Evolutionary conservation across 2,888 invertebrate species (phyloP).

Genomic region (Hydrotaea diabolus): DNA sequence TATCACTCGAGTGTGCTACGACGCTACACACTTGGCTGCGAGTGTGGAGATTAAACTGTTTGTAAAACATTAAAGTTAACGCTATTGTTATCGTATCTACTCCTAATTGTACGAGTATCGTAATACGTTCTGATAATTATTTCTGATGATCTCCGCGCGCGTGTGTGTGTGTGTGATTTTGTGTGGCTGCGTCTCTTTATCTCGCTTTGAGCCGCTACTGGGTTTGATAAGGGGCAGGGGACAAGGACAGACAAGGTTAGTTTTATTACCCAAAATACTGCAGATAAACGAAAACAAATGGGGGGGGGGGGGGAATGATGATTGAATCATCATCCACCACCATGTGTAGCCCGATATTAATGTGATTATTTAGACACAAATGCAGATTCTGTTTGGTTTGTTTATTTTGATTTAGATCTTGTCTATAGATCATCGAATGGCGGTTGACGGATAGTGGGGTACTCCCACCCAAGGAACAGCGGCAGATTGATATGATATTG

Average conservation of each 20-base stretch:
- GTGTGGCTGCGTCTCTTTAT: background rate
- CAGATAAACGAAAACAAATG: background rate
- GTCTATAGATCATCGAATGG: background rate
- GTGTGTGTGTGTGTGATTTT: too few species aligned
- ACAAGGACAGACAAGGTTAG: too few species aligned
- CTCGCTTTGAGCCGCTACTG: constrained; percentile 6
- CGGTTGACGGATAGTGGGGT: too few species aligned
- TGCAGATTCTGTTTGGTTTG: constrained; percentile 13
- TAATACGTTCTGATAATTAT: constrained; percentile 39
- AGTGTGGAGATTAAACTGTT: constrained; percentile 63
- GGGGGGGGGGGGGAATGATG: too few species aligned
- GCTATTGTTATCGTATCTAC: constrained; percentile 62
- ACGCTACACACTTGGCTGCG: constrained; percentile 4
- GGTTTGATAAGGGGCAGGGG: background rate
- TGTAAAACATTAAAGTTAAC: constrained; percentile 64
- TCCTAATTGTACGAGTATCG: constrained; percentile 28
- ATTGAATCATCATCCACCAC: constrained; percentile 6
- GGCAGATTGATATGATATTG: too few species aligned
- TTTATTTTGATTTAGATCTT: background rate
- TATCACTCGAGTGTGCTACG: constrained; percentile 1
- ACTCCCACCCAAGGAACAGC: too few species aligned
- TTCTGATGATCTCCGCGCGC: background rate
- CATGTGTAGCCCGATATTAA: background rate
- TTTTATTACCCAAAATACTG: constrained; percentile 3
- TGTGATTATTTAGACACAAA: background rate